These are phyloP conservation scores for Hoplodrina ambigua DNA, from an alignment of 2,888 invertebrate genomes.

Conservation along the genomic window DNA sequence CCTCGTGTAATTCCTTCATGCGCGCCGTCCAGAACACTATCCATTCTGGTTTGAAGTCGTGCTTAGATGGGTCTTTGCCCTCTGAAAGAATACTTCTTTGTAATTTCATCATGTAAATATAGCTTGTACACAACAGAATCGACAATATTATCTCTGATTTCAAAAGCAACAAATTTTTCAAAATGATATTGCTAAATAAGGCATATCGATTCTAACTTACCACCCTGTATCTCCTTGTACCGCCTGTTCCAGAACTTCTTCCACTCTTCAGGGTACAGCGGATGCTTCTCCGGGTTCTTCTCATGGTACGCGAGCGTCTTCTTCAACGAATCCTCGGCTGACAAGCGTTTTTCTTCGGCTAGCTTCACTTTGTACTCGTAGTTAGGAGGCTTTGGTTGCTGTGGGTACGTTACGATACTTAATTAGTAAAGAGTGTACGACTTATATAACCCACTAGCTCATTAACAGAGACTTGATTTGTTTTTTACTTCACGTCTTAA, in stretches of 20 bases:
- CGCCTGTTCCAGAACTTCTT: slow-evolving; percentile 96
- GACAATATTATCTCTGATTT: too few species aligned
- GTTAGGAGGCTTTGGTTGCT: slow-evolving; percentile 70
- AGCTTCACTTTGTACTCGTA: slow-evolving; percentile 89
- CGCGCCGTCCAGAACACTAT: slow-evolving; percentile 95
- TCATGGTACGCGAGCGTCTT: slow-evolving; percentile 93
- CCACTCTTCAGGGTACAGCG: slow-evolving; percentile 97
- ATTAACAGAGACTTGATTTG: too few species aligned
- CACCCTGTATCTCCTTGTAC: slow-evolving; percentile 94
- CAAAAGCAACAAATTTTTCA: too few species aligned
- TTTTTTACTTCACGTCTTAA: too few species aligned
- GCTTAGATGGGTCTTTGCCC: slow-evolving; percentile 94
- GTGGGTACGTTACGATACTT: background rate
- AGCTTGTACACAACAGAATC: too few species aligned
- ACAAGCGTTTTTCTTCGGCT: slow-evolving; percentile 83
- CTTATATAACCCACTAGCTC: too few species aligned
- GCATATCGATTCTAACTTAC: slow-evolving; percentile 66
- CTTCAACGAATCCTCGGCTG: slow-evolving; percentile 90
- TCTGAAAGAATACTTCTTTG: slow-evolving; percentile 71
- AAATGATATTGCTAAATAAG: too few species aligned
- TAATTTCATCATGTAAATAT: too few species aligned
- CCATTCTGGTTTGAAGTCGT: slow-evolving; percentile 97
- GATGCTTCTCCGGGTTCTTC: slow-evolving; percentile 96
- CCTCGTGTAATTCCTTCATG: slow-evolving; percentile 94
- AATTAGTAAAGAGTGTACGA: background rate